These are phyloP conservation scores for Parasteatoda tepidariorum DNA, from an alignment of 1,140 invertebrate species.

Conservation along the genomic window DNA sequence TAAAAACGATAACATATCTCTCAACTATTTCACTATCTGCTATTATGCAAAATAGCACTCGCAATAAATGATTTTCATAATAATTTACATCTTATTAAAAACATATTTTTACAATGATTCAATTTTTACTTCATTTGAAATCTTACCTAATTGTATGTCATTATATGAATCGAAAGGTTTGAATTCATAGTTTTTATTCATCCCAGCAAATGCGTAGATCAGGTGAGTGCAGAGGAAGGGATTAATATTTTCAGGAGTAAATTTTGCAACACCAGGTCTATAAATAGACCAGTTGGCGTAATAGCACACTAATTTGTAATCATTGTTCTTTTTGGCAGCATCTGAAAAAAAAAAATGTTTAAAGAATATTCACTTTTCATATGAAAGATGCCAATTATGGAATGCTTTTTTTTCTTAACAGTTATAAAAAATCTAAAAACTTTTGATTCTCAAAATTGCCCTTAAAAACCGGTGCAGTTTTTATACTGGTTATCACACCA, in stretches of 20 bases:
- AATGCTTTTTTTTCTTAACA: too few relatives aligned
- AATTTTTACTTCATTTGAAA: too few relatives aligned
- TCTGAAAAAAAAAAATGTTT: constrained; percentile 24
- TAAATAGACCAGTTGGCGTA: constrained; percentile 90
- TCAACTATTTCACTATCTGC: too few relatives aligned
- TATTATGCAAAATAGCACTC: too few relatives aligned
- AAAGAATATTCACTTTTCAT: too few relatives aligned
- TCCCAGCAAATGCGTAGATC: constrained; percentile 92
- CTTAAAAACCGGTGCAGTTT: not conserved
- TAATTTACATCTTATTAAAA: too few relatives aligned
- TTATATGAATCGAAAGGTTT: constrained; percentile 95
- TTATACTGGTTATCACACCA: not conserved
- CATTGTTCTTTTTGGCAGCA: constrained; percentile 20
- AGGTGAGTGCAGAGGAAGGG: constrained; percentile 95
- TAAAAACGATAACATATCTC: not conserved
- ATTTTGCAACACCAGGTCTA: constrained; percentile 84
- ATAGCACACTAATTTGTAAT: constrained; percentile 82
- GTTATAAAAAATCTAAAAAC: too few relatives aligned
- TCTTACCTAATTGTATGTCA: constrained; percentile 90
- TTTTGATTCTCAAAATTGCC: not conserved
- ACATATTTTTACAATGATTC: too few relatives aligned
- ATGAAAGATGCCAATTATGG: too few relatives aligned
- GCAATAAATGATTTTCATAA: too few relatives aligned
- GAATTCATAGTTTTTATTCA: constrained; percentile 89
- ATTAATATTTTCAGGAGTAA: constrained; percentile 94